These are phyloP conservation scores for Bos javanicus DNA, from an alignment of 2,113 vertebrate species.

Conservation along the genomic window DNA sequence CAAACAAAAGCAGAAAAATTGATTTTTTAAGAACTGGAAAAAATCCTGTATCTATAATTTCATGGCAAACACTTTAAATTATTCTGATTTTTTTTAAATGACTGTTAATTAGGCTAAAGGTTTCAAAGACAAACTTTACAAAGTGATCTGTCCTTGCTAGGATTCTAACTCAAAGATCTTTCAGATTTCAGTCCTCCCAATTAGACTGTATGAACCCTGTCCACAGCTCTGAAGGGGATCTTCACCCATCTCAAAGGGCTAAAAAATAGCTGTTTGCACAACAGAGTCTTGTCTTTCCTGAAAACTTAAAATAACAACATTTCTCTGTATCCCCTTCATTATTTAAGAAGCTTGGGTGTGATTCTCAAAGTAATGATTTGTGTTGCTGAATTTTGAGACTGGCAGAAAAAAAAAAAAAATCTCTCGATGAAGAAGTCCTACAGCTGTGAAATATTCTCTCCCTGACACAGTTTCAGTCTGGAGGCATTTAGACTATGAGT, in stretches of 20 bases:
- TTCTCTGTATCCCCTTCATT: not conserved
- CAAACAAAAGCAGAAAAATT: not conserved
- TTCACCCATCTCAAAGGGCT: not conserved
- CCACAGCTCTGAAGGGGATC: not conserved
- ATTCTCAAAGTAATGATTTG: constrained; percentile 25
- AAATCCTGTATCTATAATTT: not conserved
- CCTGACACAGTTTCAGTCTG: constrained; percentile 32
- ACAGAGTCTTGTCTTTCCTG: not conserved
- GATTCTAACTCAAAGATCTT: not conserved
- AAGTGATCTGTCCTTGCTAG: not conserved
- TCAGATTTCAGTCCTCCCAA: not conserved
- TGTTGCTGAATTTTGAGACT: constrained; percentile 29
- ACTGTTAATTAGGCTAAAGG: not conserved
- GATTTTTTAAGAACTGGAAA: not conserved
- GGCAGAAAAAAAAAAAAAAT: not conserved
- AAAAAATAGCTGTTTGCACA: not conserved
- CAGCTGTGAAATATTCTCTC: constrained; percentile 47
- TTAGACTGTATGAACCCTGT: not conserved
- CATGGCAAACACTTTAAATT: not conserved
- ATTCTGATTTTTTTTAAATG: constrained; percentile 18
- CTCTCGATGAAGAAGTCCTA: not conserved
- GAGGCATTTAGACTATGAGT: constrained; percentile 57
- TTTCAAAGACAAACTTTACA: not conserved
- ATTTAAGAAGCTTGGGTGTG: constrained; percentile 19
- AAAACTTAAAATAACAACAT: constrained; percentile 19